Percentiles rank a stretch among this genome's conserved stretches.
phyloP scores from a whole-genome alignment of 37 sponge, comb jelly and placozoan genomes.

The Ephydatia muelleri region DNA sequence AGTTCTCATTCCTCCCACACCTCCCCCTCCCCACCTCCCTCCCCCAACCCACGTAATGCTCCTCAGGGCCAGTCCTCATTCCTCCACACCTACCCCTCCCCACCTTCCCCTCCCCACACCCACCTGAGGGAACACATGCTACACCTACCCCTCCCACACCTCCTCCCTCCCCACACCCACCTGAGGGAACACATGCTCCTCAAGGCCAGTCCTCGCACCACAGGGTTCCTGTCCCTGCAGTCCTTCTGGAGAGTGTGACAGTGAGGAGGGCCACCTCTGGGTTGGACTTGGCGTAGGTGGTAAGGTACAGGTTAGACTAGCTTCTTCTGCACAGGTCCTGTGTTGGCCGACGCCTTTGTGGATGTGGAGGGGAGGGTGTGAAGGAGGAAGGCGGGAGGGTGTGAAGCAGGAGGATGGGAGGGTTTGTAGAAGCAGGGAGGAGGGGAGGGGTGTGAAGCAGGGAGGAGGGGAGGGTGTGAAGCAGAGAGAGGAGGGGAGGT shows the following conservation, averaged over 20 bases:
- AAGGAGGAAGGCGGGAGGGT: too few species aligned
- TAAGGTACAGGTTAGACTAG: constrained; percentile 93
- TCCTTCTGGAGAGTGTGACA: constrained; percentile 90
- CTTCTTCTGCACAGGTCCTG: constrained; percentile 93
- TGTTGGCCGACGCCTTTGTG: too few species aligned
- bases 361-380: too few species aligned
- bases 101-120: neutral
- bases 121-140: neutral
- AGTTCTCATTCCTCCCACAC: constrained; percentile 43
- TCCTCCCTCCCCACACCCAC: constrained; percentile 31
- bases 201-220: constrained; percentile 88
- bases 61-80: neutral
- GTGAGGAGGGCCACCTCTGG: constrained; percentile 87
- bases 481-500: too few species aligned
- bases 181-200: constrained; percentile 93
- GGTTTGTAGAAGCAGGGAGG: too few species aligned
- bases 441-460: too few species aligned
- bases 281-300: constrained; percentile 87
- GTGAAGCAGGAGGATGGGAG: too few species aligned
- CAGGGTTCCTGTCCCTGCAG: constrained; percentile 83
- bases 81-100: neutral
- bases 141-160: neutral
- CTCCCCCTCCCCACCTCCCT: neutral
- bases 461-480: too few species aligned
- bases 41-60: neutral